Evolutionary conservation across 2,888 invertebrate species (phyloP), one percentile per base, ranked within the genome.

Genomic region (Scaptomyza caliginosa): DNA sequence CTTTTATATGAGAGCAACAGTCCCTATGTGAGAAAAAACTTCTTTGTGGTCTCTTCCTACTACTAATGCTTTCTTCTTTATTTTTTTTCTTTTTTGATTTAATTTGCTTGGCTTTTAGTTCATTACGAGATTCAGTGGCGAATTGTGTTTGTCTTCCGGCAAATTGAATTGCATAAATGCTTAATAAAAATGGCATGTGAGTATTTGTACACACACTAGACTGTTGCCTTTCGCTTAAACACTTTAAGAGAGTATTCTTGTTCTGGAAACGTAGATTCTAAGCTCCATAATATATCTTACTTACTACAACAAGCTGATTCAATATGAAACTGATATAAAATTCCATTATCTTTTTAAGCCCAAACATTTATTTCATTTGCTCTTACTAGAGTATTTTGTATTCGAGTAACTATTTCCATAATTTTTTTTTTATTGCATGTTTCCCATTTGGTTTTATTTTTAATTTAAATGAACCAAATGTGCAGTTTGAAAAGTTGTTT

Each of bases 71-170:
- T 67, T 55, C 46, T 59, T 56, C 56, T 58, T 57, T 51, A 64
- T 74, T n/a, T n/a, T n/a, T n/a, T n/a, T n/a, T n/a, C n/a, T n/a
- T n/a, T n/a, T n/a, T n/a, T n/a, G n/a, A n/a, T n/a, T 74, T 54
- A 36, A 59, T 73, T 74, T 62, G 45, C 58, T 54, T 50, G 59
- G 67, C 75, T 67, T 77, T 69, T 62, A 75, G 63, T 67, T 79
- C 67, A 78, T 76, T 81, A 59, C 52, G 59, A 40, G 21, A 19
- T 49, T 43, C 39, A 51, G 19, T 40, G 17, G 43, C 19, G 45
- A 56, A 51, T 62, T 56, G 57, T 67, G 40, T 57, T 67, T 60
- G 46, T 67, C 24, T 54, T 71, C 26, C 50, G 51, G 48, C 24
- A 72, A 72, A 72, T 67, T 63, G 46, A 72, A 71, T 63, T 48